Evolutionary conservation across 2,888 invertebrate genomes (phyloP), one percentile per base, ranked within the genome.

Genomic region (Tachina grossa): DNA sequence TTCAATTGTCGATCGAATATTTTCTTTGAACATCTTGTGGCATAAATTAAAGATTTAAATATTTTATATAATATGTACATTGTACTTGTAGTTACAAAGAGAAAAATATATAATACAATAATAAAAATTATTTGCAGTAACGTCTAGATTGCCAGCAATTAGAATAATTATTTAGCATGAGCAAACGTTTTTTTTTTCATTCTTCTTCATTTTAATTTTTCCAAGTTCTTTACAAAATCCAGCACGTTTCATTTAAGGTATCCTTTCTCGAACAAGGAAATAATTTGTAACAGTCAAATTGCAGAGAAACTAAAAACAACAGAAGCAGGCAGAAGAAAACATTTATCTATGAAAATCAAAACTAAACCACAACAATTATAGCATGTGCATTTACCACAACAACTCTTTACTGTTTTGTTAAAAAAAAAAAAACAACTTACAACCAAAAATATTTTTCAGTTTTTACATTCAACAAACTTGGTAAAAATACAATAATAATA

Each of bases 331-430:
- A 53, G 19, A 47, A 16, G n/a, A 55, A 65, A 10, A 65, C 11
- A 41, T 45, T 1, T 31, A 31, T 31, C 31, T 22, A 63, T 51
- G 51, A 66, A 80, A 84, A 84, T 80, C 84, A 71, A 41, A 84
- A 80, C 80, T 66, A 66, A 84, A 53, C 84, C 84, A 80, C 71
- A 84, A 77, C 59, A 79, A 79, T 84, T 80, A 75, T 75, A 63
- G 8, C 63, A 79, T 84, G 59, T 71, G 49, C 69, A 66, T 61
- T 77, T 59, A 45, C 81, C 68, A 78, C 74, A 82, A 53, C 63
- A 10, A 9, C 22, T 61, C 41, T 19, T 39, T 61, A 0, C 13
- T 41, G 19, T 69, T 69, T 75, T 10, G 16, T n/a, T 10, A n/a
- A 43, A 63, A 43, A 5, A 75, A 47, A 68, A 14, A 49, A 19